Evolutionary conservation across 2,888 invertebrate species (phyloP).

Genomic region (Tenthredo amoena): DNA sequence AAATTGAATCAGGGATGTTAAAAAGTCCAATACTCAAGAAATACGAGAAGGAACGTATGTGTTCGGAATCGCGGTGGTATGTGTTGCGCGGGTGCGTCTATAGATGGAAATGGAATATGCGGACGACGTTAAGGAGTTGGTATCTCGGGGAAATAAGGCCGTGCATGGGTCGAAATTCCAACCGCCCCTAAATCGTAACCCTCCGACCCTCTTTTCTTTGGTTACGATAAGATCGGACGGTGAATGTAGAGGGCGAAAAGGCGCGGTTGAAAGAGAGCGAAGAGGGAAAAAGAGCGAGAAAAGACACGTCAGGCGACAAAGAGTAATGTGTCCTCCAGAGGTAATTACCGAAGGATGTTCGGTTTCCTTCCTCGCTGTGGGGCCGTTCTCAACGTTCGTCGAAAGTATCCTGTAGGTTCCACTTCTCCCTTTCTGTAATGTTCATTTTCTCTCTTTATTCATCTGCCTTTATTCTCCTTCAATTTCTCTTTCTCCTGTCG

Average conservation of each 20-base stretch:
- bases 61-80: background rate
- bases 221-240: conserved; percentile 48
- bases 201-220: conserved; percentile 43
- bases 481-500: conserved; percentile 26
- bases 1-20: background rate
- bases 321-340: conserved; percentile 65
- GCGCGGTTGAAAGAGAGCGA: background rate
- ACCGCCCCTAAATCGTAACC: conserved; percentile 43
- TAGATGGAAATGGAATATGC: conserved; percentile 25
- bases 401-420: conserved; percentile 24
- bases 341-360: conserved; percentile 66
- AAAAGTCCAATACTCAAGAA: background rate
- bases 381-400: conserved; percentile 1
- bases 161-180: conserved; percentile 42
- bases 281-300: conserved; percentile 7
- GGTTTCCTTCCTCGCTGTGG: conserved; percentile 35
- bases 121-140: conserved; percentile 24
- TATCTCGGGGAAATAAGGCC: conserved; percentile 17
- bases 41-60: background rate
- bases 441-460: conserved; percentile 34
- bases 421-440: background rate
- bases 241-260: conserved; percentile 24
- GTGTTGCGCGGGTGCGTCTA: background rate
- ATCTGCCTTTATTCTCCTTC: conserved; percentile 45
- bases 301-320: conserved; percentile 62